Conservation (phyloP, 2,888 invertebrate genomes). For the Cloeon dipterum region DNA sequence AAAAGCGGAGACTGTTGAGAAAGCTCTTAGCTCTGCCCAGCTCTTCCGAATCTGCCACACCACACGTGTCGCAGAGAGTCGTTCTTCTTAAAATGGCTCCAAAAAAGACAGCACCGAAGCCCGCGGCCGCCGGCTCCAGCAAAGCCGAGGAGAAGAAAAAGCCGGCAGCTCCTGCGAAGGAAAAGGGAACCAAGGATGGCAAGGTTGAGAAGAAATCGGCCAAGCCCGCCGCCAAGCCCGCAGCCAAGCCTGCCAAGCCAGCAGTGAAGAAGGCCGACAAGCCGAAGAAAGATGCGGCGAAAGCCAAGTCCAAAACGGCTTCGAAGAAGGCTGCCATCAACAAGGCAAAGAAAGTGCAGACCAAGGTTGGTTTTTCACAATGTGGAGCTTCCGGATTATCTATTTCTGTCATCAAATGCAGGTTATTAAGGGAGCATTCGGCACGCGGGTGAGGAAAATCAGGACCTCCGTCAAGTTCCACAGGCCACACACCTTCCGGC, state of each 20-base stretch:
- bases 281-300: slow-evolving; percentile 20
- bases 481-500: slow-evolving; percentile 77
- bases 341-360: slow-evolving; percentile 66
- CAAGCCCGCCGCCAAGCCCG: slow-evolving; percentile 19
- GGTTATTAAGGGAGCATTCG: slow-evolving; percentile 80
- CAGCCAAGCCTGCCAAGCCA: slow-evolving; percentile 18
- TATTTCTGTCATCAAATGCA: too few species aligned
- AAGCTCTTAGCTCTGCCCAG: too few species aligned
- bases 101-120: slow-evolving; percentile 10
- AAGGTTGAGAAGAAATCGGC: slow-evolving; percentile 15
- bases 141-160: slow-evolving; percentile 21
- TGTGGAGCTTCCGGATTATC: neutral
- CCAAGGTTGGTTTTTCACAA: slow-evolving; percentile 53
- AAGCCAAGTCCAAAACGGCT: slow-evolving; percentile 23
- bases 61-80: slow-evolving; percentile 21
- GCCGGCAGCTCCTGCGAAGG: slow-evolving; percentile 15
- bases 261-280: slow-evolving; percentile 6
- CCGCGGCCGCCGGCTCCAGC: slow-evolving; percentile 7
- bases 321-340: slow-evolving; percentile 29
- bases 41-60: slow-evolving; percentile 16
- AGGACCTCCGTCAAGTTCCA: slow-evolving; percentile 91
- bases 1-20: slow-evolving; percentile 7
- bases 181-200: slow-evolving; percentile 15
- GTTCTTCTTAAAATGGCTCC: slow-evolving; percentile 12
- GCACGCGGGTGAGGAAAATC: slow-evolving; percentile 69